A percentile compares a stretch with the other conserved stretches of the same genome.
phyloP scores from a whole-genome alignment of 1,140 invertebrate species.

The Choristoneura fumiferana region DNA sequence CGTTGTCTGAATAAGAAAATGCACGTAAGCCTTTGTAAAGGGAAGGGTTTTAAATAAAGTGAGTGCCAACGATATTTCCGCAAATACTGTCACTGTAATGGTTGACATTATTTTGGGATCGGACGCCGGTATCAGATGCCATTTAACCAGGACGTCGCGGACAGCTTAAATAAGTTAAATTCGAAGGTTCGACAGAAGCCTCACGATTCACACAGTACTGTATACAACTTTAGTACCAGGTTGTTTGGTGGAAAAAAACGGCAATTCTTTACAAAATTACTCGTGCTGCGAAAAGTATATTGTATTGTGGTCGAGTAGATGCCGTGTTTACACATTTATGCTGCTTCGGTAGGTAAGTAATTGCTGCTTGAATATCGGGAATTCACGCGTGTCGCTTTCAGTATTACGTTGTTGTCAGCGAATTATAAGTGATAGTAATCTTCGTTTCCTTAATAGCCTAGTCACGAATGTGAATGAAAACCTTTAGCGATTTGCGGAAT shows the following conservation, averaged over 20 bases:
- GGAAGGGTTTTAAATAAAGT: slow-evolving; percentile 17
- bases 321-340: not conserved
- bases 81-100: slow-evolving; percentile 35
- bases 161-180: slow-evolving; percentile 63
- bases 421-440: slow-evolving; percentile 2
- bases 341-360: no score
- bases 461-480: no score
- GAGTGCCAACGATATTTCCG: slow-evolving; percentile 40
- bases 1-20: slow-evolving; percentile 12
- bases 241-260: slow-evolving; percentile 28
- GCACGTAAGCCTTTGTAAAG: not conserved
- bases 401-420: not conserved
- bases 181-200: slow-evolving; percentile 43
- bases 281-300: slow-evolving; percentile 7
- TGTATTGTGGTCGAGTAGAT: not conserved
- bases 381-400: not conserved
- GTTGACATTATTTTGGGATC: slow-evolving; percentile 41
- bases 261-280: slow-evolving; percentile 17
- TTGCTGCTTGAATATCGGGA: no score
- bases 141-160: slow-evolving; percentile 41
- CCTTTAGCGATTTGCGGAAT: no score
- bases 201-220: slow-evolving; percentile 51
- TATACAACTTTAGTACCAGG: slow-evolving; percentile 47
- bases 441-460: no score
- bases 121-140: slow-evolving; percentile 40